Base-by-base conservation (phyloP, 2,888 invertebrate species). In the Hypomecis atomaria region DNA sequence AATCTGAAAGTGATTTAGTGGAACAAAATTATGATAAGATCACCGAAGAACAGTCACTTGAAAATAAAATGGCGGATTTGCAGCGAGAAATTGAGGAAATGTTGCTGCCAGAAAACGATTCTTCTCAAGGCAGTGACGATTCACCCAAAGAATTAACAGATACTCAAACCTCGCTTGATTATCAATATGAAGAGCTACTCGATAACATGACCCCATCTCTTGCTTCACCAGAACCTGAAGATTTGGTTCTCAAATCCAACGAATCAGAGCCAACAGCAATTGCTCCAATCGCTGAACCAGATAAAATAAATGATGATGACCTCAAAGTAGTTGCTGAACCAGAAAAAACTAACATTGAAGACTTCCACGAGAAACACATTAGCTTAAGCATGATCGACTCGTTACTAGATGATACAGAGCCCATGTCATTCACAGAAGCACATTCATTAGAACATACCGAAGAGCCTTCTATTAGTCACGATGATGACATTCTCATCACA, bases 11-110 rank as follows among this genome's bases (percentile, higher is more conserved):
- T 62, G 64, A 69, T 36, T 60, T 71, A 11, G 58, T 59, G 6
- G 48, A 62, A 44, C 71, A 74, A 57, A 9, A 42, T 1, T n/a
- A 45, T 10, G 71, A 78, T 59, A 83, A 81, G 64, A 82, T 88
- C 63, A 79, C 84, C 33, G 90, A 88, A 61, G 90, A 92, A 70
- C 84, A 86, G 65, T 90, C 90, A 0, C 83, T 92, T 57, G 92
- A 92, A 75, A 85, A 83, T 72, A 89, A 92, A 85, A 91, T 92
- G 88, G 92, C 92, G 49, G 92, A 90, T 69, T 81, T 92, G 59
- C 92, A 91, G 78, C 83, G 89, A 73, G 92, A 92, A 85, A 92
- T 92, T 44, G 92, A 93, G 70, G 92, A 92, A 82, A 88, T 92
- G 88, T 71, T 92, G 40, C 71, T 87, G 37, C 92, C 92, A 44